Evolutionary conservation across 2,797 vertebrate genomes (phyloP), one percentile per base, ranked within the genome.

Genomic region (Myiotriccus ornatus): DNA sequence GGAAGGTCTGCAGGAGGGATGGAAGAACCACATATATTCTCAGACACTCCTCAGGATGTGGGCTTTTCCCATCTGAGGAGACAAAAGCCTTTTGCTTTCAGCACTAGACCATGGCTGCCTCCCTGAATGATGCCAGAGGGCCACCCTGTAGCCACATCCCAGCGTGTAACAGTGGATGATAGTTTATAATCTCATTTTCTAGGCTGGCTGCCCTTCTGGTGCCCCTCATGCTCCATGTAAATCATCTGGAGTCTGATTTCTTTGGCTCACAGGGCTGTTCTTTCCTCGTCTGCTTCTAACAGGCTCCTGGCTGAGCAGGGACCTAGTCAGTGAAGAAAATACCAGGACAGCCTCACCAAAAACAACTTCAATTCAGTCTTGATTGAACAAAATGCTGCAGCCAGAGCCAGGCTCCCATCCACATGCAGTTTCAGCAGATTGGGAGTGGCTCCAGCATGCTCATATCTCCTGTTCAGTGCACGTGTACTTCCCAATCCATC

Each of bases 121-220:
- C 69, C 57, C 23, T 0, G 0, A 52, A 75, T 76, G 89, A 90
- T 84, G 76, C 64, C 84, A 91, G 57, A 88, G 57, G 93, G 82
- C 91, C 95, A 96, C 87, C 92, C 91, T 63, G 87, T 27, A 95
- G 76, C 63, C 82, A 78, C 5, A 0, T 93, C 90, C 76, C 90
- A 91, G 87, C 13, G 0, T 91, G 85, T 93, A 95, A 93, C 82
- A 92, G 87, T 27, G 91, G 80, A 93, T 89, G 82, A 84, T 84
- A 92, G 86, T 83, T 92, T 87, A 92, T 94, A 94, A 96, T 93
- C 93, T 96, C 84, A 92, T 96, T 96, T 96, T 93, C 92, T 96
- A 93, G 83, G 65, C 79, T 94, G 83, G 69, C 83, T 91, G 87
- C 80, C 85, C 90, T 94, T 94, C 94, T 95, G 87, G 73, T 96